Evolutionary conservation across 2,888 invertebrate genomes (phyloP).

Genomic region (Tricholauxania praeusta): DNA sequence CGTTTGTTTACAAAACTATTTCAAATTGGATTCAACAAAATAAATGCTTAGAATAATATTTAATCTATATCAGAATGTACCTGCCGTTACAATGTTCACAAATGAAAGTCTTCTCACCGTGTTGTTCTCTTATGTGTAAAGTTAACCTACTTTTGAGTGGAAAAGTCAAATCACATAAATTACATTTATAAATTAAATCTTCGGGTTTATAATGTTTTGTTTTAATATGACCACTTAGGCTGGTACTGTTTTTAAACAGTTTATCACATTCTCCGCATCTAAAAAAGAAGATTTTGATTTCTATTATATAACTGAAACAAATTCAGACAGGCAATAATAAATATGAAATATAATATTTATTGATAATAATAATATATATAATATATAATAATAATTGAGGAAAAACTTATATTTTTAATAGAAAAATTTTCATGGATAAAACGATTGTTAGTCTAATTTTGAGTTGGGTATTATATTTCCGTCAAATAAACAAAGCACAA

Average conservation of each 20-base stretch:
- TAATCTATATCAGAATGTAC: constrained; percentile 28
- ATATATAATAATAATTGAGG: no score
- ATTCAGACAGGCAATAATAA: background rate
- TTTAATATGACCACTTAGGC: constrained; percentile 45
- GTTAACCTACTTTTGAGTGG: background rate
- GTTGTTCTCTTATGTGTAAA: constrained; percentile 2
- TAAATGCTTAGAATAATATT: no score
- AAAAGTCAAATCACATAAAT: constrained; percentile 28
- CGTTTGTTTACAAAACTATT: constrained; percentile 55
- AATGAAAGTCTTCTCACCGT: constrained; percentile 15
- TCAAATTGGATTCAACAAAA: no score
- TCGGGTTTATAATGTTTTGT: constrained; percentile 44
- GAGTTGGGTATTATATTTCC: no score
- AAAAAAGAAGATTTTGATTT: background rate
- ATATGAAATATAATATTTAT: background rate
- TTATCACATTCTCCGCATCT: constrained; percentile 48
- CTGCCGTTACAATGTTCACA: constrained; percentile 49
- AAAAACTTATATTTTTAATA: no score
- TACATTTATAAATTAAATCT: constrained; percentile 29
- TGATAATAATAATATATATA: no score
- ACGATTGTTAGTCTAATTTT: no score
- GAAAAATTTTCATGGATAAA: no score
- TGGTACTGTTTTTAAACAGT: constrained; percentile 42
- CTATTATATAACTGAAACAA: no score
- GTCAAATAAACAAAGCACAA: no score